Base-by-base conservation (phyloP, 2,888 invertebrate species). In the Caenorhabditis sp. region DNA sequence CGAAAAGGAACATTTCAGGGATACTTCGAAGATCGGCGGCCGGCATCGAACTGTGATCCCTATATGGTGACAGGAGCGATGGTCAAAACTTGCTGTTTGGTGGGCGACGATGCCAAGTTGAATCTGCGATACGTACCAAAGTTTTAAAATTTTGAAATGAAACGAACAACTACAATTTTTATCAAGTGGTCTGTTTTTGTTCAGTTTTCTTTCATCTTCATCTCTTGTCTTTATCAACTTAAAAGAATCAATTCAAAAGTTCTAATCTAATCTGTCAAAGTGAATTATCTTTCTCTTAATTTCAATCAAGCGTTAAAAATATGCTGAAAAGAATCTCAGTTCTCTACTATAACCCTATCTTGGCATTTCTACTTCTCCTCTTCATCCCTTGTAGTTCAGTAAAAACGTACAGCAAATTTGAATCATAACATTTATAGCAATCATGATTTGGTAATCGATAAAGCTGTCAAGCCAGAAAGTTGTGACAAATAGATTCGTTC, bases 11-110 rank as follows among this genome's bases (percentile, higher is more conserved):
- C 37, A 22, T 69, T 84, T 65, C 81, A 86, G 86, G 89, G 89
- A 20, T 89, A 89, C 78, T 85, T 89, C 58, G 89, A 89, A 68
- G 89, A 89, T 61, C 84, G 89, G 15, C 80, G 89, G 1, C 89
- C 89, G 13, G 81, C 89, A 1, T 88, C 88, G 53, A 89, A 89
- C 82, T 89, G 89, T 78, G 89, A 89, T 74, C 89, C 89, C 28
- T 89, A 89, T 67, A 80, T 81, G 76, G 85, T 84, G 24, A 88
- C 88, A 11, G 72, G 82, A 1, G 88, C 88, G 0, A 84, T 88
- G 44, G 84, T 86, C 24, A 86, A 84, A 28, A 88, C 88, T 18
- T 88, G 88, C 55, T 88, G 88, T 76, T 79, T 88, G 62, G 72
- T 70, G 11, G 88, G 88, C 26, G 74, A 79, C 6, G 88, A 88